These are phyloP conservation scores for Aphaenogaster floridana DNA, from an alignment of 1,140 invertebrate genomes.

Conservation along the genomic window DNA sequence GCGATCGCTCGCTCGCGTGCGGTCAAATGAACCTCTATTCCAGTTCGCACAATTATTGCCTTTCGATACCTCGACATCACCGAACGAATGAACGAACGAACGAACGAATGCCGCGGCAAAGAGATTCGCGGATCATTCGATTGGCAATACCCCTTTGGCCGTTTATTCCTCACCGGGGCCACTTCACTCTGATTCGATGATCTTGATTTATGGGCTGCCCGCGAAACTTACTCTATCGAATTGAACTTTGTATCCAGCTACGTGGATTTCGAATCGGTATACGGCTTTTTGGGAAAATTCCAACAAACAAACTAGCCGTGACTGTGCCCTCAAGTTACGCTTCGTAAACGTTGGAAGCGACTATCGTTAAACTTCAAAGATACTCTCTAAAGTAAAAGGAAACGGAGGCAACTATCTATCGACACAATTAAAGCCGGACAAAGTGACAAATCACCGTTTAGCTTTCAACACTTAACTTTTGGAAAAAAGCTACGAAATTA, in stretches of 20 bases:
- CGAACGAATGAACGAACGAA: not conserved
- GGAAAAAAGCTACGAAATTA: not conserved
- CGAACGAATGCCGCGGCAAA: not conserved
- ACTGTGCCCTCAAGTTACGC: not conserved
- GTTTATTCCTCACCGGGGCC: not conserved
- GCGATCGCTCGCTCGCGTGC: not conserved
- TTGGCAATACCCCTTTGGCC: slow-evolving; percentile 5
- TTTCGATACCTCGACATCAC: slow-evolving; percentile 19
- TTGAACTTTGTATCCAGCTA: slow-evolving; percentile 10
- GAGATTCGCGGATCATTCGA: slow-evolving; percentile 35
- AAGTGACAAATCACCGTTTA: slow-evolving; percentile 7
- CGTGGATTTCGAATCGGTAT: not conserved
- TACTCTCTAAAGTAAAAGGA: not conserved
- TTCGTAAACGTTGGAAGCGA: not conserved
- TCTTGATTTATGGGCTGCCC: slow-evolving; percentile 13
- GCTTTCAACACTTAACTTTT: not conserved
- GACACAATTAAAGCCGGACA: not conserved
- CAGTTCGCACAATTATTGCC: slow-evolving; percentile 5
- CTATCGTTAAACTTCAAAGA: not conserved
- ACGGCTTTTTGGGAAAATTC: slow-evolving; percentile 27
- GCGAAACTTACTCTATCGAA: slow-evolving; percentile 19
- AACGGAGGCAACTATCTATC: not conserved
- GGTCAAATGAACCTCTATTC: slow-evolving; percentile 22
- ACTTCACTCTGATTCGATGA: slow-evolving; percentile 23
- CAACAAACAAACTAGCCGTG: not conserved